Conservation (phyloP, 2,888 invertebrate species). For the Eurytoma californica region DNA sequence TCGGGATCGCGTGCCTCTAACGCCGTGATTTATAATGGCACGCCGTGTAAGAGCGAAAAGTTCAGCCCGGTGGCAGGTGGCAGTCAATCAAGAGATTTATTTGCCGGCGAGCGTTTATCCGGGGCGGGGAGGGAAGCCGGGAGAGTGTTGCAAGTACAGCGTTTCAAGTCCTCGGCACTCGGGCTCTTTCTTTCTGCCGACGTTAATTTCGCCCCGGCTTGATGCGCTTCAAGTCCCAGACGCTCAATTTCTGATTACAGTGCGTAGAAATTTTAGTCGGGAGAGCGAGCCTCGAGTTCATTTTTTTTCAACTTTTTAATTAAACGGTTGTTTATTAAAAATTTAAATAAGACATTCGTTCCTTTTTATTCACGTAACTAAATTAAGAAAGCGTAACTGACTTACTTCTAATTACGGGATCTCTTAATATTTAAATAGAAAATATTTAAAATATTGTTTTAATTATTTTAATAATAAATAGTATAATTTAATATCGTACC, state of each 20-base stretch:
- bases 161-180: not conserved
- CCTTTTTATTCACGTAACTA: not conserved
- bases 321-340: too few relatives aligned
- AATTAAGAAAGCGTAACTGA: too few relatives aligned
- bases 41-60: conserved; percentile 45
- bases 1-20: conserved; percentile 54
- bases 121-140: not conserved
- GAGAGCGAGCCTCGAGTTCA: conserved; percentile 11
- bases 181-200: not conserved
- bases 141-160: not conserved
- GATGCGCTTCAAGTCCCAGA: conserved; percentile 12
- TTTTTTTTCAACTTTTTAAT: not conserved
- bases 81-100: conserved; percentile 69
- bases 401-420: too few relatives aligned
- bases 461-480: too few relatives aligned
- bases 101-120: conserved; percentile 60
- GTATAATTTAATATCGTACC: too few relatives aligned
- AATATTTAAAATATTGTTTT: too few relatives aligned
- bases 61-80: conserved; percentile 66
- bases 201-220: conserved; percentile 35
- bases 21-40: conserved; percentile 60
- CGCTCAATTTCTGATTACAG: conserved; percentile 37
- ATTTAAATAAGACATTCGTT: not conserved
- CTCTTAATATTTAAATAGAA: too few relatives aligned
- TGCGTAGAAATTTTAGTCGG: conserved; percentile 37